Percentiles rank a stretch among this genome's conserved stretches.
Evolutionary conservation across 2,888 invertebrate species (phyloP).

Genomic region (Graphium colonna): DNA sequence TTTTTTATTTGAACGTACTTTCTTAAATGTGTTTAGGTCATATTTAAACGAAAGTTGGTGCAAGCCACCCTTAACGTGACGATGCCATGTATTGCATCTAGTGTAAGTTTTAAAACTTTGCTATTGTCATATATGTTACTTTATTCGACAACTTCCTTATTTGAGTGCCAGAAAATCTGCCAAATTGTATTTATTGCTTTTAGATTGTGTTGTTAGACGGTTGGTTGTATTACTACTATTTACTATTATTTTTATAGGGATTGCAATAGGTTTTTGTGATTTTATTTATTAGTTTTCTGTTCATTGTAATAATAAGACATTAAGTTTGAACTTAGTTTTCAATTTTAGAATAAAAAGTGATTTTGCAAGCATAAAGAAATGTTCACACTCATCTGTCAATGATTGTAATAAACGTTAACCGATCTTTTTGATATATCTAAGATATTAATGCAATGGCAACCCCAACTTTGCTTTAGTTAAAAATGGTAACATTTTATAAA

Average conservation of each 20-base stretch:
- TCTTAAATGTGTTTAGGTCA: too few species aligned
- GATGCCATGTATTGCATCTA: too few species aligned
- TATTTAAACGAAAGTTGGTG: too few species aligned
- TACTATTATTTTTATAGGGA: conserved; percentile 9
- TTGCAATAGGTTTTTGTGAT: neutral
- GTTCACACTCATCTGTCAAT: neutral
- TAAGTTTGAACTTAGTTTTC: neutral
- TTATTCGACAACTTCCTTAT: neutral
- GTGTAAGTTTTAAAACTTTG: too few species aligned
- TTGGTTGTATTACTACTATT: neutral
- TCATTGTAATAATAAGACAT: neutral
- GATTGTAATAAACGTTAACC: neutral
- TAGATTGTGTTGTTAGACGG: neutral
- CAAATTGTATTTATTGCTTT: conserved; percentile 15
- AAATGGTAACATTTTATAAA: neutral
- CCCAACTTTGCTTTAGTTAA: neutral
- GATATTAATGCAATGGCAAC: neutral
- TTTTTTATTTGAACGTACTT: too few species aligned
- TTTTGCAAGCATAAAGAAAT: neutral
- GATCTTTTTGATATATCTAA: neutral
- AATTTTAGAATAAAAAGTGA: neutral
- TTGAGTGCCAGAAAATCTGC: conserved; percentile 3
- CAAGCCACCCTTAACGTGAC: too few species aligned
- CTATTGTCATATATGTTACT: too few species aligned
- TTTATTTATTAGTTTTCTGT: neutral